Evolutionary conservation across 2,113 vertebrate species (phyloP).

Genomic region (Oreocharis arfaki): DNA sequence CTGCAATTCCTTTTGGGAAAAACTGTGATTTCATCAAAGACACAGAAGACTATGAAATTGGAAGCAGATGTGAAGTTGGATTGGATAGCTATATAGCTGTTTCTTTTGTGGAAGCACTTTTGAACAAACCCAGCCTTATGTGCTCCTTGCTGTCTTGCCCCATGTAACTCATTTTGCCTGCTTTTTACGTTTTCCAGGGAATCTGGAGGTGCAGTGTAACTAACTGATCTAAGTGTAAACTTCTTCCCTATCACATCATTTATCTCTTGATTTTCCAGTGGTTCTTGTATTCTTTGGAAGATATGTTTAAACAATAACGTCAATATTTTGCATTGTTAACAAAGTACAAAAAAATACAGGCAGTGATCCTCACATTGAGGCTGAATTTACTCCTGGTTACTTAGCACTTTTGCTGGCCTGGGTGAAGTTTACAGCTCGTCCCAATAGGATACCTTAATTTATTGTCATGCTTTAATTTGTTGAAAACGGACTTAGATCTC

Average conservation of each 20-base stretch:
- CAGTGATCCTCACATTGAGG: not conserved
- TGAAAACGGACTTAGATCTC: not conserved
- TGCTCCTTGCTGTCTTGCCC: not conserved
- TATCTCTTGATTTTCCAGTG: not conserved
- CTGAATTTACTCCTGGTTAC: not conserved
- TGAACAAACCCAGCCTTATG: conserved; percentile 46
- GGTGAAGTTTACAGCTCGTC: not conserved
- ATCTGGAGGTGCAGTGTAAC: not conserved
- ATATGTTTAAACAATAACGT: not conserved
- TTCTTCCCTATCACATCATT: not conserved
- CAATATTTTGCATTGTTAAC: not conserved
- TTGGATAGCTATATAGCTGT: conserved; percentile 14
- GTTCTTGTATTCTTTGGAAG: not conserved
- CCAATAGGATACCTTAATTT: not conserved
- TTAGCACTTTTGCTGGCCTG: not conserved
- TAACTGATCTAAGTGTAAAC: conserved; percentile 18
- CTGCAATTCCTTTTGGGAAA: conserved; percentile 47
- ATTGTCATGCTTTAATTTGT: not conserved
- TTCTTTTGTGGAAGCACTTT: conserved; percentile 37
- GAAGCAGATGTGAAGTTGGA: conserved; percentile 53
- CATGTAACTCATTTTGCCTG: not conserved
- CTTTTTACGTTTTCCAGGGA: conserved; percentile 39
- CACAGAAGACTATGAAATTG: conserved; percentile 48
- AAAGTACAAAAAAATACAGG: not conserved
- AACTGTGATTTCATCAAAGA: conserved; percentile 56